These are phyloP conservation scores for Gobio occitaniae DNA, from an alignment of 2,797 vertebrate genomes.

Conservation along the genomic window DNA sequence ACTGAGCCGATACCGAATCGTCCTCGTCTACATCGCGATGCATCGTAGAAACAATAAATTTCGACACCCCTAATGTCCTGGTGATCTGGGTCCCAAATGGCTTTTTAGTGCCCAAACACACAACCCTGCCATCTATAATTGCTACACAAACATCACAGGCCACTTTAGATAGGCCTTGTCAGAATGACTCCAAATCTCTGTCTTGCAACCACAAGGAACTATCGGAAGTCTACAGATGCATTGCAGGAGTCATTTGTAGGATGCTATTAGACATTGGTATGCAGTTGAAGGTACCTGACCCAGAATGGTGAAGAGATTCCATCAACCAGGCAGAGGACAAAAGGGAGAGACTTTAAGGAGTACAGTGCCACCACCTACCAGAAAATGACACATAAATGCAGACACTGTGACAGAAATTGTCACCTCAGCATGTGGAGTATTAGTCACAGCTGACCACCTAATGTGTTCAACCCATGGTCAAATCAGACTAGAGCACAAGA, in stretches of 20 bases:
- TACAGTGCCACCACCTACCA: conserved; percentile 27
- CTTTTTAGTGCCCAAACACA: not conserved
- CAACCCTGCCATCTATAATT: not conserved
- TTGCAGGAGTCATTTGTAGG: not conserved
- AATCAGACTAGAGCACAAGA: not conserved
- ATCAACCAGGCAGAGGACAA: not conserved
- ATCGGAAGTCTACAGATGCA: not conserved
- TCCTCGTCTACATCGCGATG: too few species aligned
- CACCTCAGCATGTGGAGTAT: conserved; percentile 41
- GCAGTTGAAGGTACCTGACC: not conserved
- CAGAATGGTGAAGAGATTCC: not conserved
- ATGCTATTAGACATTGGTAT: not conserved
- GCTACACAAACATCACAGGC: not conserved
- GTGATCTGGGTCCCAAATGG: too few species aligned
- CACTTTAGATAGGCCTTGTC: not conserved
- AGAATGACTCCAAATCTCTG: not conserved
- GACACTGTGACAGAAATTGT: conserved; percentile 32
- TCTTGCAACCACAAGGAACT: not conserved
- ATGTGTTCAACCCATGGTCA: conserved; percentile 1
- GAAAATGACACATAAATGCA: conserved; percentile 32
- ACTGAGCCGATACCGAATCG: too few species aligned
- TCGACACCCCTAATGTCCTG: too few species aligned
- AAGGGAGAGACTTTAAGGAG: not conserved
- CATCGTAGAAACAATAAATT: too few species aligned
- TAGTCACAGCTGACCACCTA: conserved; percentile 50